Percentiles rank a stretch among this genome's conserved stretches.
Evolutionary conservation across 2,797 vertebrate genomes (phyloP).

Genomic region (Calcarius lapponicus): DNA sequence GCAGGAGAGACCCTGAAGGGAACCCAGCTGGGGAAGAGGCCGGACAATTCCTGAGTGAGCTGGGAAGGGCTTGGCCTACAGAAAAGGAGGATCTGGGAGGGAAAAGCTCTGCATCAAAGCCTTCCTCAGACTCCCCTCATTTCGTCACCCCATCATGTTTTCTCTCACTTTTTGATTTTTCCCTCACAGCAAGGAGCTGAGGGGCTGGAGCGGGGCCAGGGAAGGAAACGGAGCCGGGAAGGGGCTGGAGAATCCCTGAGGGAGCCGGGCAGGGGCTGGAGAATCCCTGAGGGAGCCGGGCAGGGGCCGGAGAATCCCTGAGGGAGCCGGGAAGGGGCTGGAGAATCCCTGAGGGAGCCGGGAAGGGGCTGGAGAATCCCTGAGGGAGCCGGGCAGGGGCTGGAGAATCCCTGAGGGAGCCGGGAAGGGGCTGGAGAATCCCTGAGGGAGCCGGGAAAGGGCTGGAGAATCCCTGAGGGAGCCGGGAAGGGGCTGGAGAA

Average conservation of each 20-base stretch:
- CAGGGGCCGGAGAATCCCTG: too few species aligned
- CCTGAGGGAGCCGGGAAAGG: not conserved
- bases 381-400: too few species aligned
- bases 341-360: too few species aligned
- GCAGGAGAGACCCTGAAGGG: too few species aligned
- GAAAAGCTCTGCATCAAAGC: not conserved
- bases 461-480: not conserved
- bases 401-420: not conserved
- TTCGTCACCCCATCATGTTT: not conserved
- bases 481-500: not conserved
- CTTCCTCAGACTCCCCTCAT: fast-evolving
- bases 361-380: too few species aligned
- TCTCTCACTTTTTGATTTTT: not conserved
- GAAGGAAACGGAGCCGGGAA: not conserved
- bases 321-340: too few species aligned
- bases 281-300: too few species aligned
- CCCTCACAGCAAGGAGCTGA: not conserved
- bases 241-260: too few species aligned
- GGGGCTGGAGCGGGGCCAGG: too few species aligned
- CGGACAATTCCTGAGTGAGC: not conserved
- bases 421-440: not conserved
- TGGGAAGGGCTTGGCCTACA: not conserved
- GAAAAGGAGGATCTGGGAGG: too few species aligned
- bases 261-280: too few species aligned
- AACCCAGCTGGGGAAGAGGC: not conserved